Conservation (phyloP, 1,140 invertebrate genomes). For the Aradophagus sp. region DNA sequence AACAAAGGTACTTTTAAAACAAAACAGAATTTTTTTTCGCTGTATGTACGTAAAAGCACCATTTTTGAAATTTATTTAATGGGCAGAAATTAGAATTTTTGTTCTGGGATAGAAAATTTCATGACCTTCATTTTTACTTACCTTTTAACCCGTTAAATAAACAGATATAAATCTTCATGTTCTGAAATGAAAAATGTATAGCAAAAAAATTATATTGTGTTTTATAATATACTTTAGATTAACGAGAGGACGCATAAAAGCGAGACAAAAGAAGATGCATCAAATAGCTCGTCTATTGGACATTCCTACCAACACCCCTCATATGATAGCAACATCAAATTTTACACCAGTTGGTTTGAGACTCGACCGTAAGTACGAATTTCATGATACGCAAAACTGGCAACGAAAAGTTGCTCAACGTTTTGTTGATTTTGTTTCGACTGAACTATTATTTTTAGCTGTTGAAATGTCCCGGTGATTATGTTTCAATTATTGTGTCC, state of each 20-base stretch:
- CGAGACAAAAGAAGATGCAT: constrained; percentile 96
- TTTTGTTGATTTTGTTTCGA: constrained; percentile 68
- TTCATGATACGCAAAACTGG: too few relatives aligned
- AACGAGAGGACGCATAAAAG: constrained; percentile 91
- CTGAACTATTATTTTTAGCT: constrained; percentile 49
- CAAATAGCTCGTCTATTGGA: constrained; percentile 94
- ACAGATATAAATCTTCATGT: constrained; percentile 2
- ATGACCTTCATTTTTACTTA: too few relatives aligned
- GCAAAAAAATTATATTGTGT: too few relatives aligned
- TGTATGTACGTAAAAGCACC: too few relatives aligned
- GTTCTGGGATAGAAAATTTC: too few relatives aligned
- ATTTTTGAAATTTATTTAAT: too few relatives aligned
- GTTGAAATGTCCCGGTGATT: too few relatives aligned
- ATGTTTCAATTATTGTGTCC: too few relatives aligned
- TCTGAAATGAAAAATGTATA: too few relatives aligned
- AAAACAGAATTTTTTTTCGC: too few relatives aligned
- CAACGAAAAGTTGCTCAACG: constrained; percentile 9
- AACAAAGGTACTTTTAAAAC: constrained; percentile 85
- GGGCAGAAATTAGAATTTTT: too few relatives aligned
- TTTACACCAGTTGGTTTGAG: constrained; percentile 68
- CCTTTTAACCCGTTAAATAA: constrained; percentile 3
- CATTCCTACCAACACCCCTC: constrained; percentile 80
- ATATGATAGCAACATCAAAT: constrained; percentile 75
- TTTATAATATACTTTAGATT: constrained; percentile 80
- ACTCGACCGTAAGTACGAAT: constrained; percentile 65